Evolutionary conservation across 1,140 invertebrate genomes (phyloP).

Genomic region (Gerris buenoi): DNA sequence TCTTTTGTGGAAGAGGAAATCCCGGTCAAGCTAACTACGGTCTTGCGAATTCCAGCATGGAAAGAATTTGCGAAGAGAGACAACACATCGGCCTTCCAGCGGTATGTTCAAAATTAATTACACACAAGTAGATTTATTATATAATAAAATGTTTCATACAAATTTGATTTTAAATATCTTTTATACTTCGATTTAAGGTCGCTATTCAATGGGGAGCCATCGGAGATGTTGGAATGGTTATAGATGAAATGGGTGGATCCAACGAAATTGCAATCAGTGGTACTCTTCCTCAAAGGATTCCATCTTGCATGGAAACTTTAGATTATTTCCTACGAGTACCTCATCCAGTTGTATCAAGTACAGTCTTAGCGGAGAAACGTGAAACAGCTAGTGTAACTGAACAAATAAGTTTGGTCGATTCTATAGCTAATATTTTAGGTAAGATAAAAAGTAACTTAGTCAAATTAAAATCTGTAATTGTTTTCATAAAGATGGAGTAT

Average conservation of each 20-base stretch:
- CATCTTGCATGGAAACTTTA: constrained; percentile 69
- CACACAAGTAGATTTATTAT: no score
- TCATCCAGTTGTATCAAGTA: constrained; percentile 67
- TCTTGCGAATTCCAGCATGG: constrained; percentile 90
- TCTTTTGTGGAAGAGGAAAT: constrained; percentile 88
- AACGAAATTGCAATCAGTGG: constrained; percentile 83
- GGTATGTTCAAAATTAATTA: constrained; percentile 26
- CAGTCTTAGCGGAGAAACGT: constrained; percentile 60
- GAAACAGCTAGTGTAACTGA: constrained; percentile 31
- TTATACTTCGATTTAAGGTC: constrained; percentile 31
- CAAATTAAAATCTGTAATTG: no score
- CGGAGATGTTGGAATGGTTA: constrained; percentile 84
- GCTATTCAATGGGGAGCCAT: constrained; percentile 97
- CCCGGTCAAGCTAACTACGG: constrained; percentile 91
- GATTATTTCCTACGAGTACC: constrained; percentile 77
- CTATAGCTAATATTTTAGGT: constrained; percentile 72
- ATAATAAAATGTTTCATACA: no score
- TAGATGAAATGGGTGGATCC: constrained; percentile 62
- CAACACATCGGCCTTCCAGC: constrained; percentile 62
- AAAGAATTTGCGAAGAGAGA: constrained; percentile 76
- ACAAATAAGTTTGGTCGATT: constrained; percentile 46
- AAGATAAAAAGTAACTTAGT: no score
- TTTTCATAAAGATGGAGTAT: no score
- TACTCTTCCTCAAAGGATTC: constrained; percentile 80
- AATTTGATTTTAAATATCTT: no score